phyloP scores from a whole-genome alignment of 2,888 invertebrate species.

The Melanargia galathea region DNA sequence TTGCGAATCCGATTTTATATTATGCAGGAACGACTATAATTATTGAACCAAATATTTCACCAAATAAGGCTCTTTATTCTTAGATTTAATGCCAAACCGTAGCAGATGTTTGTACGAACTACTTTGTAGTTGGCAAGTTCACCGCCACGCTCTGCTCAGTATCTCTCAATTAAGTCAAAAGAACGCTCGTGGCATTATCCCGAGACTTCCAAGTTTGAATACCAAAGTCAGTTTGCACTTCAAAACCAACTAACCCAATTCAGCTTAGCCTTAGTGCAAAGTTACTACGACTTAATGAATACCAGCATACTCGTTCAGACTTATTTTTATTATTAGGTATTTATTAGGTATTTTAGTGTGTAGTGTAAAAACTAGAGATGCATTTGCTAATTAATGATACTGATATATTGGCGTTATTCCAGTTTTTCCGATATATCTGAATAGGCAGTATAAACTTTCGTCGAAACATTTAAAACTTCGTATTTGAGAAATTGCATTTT shows the following conservation, averaged over 20 bases:
- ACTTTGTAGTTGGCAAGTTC: conserved; percentile 11
- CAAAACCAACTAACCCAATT: conserved; percentile 11
- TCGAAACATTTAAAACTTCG: too few species aligned
- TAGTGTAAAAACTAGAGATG: too few species aligned
- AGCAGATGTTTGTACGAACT: background rate
- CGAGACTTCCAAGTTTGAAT: conserved; percentile 7
- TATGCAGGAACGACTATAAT: background rate
- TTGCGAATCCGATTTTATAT: background rate
- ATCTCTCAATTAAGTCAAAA: conserved; percentile 11
- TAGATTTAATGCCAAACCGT: conserved; percentile 5
- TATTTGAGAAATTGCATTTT: too few species aligned
- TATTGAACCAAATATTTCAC: background rate
- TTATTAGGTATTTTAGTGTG: too few species aligned
- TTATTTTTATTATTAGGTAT: too few species aligned
- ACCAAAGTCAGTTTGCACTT: conserved; percentile 8
- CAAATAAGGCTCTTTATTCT: background rate
- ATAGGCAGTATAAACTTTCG: too few species aligned
- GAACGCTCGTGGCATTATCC: conserved; percentile 11
- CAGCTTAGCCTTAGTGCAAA: conserved; percentile 9
- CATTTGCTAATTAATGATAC: too few species aligned
- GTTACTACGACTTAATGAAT: background rate
- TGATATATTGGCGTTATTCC: too few species aligned
- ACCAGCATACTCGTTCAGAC: too few species aligned
- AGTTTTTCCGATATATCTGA: too few species aligned
- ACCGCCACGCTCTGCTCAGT: background rate